Conservation (phyloP, 1,140 invertebrate species). For the Anastrepha obliqua region DNA sequence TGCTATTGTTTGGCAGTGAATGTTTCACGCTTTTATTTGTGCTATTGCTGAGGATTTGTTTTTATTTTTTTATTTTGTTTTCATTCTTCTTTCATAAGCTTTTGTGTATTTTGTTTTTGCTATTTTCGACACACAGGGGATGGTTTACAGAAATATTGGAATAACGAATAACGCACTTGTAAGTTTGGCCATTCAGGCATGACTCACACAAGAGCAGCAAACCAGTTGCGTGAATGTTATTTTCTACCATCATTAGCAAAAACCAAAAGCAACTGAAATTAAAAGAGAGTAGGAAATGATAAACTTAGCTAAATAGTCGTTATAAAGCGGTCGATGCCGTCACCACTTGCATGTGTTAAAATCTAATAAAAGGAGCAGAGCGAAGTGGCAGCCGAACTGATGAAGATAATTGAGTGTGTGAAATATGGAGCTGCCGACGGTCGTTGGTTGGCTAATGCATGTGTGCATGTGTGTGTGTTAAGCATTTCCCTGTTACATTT, state of each 20-base stretch:
- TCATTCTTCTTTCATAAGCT: not conserved
- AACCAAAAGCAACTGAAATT: not conserved
- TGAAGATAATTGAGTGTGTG: not conserved
- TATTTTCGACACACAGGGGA: not conserved
- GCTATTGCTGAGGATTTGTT: not conserved
- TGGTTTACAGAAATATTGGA: not conserved
- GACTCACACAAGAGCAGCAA: not conserved
- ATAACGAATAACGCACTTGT: not conserved
- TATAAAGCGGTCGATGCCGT: conserved; percentile 33
- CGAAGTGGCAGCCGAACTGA: not conserved
- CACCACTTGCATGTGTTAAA: not conserved
- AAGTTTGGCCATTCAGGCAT: not conserved
- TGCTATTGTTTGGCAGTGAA: not conserved
- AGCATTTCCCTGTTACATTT: not conserved
- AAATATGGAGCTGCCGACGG: too few species aligned
- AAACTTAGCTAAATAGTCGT: not conserved
- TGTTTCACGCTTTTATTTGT: not conserved
- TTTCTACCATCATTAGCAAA: not conserved
- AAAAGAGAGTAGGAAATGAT: not conserved
- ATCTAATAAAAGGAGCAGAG: not conserved
- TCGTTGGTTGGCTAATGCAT: too few species aligned
- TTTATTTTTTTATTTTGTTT: not conserved
- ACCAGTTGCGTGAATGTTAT: not conserved
- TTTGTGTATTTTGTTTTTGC: not conserved
- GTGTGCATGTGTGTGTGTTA: not conserved